phyloP scores from a whole-genome alignment of 2,888 invertebrate genomes.

The Serrognathus titanus region DNA sequence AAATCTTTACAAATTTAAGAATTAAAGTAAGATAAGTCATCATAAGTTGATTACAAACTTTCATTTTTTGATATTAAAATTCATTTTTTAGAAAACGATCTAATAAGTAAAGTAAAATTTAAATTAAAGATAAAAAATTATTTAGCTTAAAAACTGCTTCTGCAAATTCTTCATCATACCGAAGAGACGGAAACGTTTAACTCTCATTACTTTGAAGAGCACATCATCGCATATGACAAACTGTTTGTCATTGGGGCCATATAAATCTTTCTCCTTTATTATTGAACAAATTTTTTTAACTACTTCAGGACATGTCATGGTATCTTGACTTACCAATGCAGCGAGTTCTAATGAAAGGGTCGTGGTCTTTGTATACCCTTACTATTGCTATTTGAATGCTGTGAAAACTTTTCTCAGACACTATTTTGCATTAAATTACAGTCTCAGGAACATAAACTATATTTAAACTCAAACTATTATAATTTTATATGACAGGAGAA shows the following conservation, averaged over 20 bases:
- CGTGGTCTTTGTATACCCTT: slow-evolving; percentile 77
- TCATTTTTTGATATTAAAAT: too few species aligned
- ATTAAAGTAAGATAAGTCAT: too few species aligned
- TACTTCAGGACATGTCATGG: slow-evolving; percentile 84
- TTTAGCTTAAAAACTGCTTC: slow-evolving; percentile 76
- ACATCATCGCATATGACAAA: slow-evolving; percentile 93
- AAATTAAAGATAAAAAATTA: too few species aligned
- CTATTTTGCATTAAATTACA: too few species aligned
- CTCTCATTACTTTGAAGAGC: slow-evolving; percentile 83
- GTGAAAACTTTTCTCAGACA: slow-evolving; percentile 8
- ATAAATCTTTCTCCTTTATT: slow-evolving; percentile 83
- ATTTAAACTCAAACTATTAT: too few species aligned
- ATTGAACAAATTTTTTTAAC: slow-evolving; percentile 88
- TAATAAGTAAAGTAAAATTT: too few species aligned
- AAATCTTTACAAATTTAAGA: too few species aligned
- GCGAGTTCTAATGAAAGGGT: slow-evolving; percentile 82
- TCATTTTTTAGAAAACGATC: too few species aligned
- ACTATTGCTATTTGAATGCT: slow-evolving; percentile 27
- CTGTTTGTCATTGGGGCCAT: slow-evolving; percentile 92
- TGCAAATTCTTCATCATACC: slow-evolving; percentile 97
- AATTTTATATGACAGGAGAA: neutral
- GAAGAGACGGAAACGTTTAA: slow-evolving; percentile 89
- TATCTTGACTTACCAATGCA: slow-evolving; percentile 73
- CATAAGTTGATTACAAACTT: too few species aligned
- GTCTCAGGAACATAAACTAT: too few species aligned